Evolutionary conservation across 1,140 invertebrate species (phyloP), one percentile per base, ranked within the genome.

Genomic region (Onthophagus taurus): DNA sequence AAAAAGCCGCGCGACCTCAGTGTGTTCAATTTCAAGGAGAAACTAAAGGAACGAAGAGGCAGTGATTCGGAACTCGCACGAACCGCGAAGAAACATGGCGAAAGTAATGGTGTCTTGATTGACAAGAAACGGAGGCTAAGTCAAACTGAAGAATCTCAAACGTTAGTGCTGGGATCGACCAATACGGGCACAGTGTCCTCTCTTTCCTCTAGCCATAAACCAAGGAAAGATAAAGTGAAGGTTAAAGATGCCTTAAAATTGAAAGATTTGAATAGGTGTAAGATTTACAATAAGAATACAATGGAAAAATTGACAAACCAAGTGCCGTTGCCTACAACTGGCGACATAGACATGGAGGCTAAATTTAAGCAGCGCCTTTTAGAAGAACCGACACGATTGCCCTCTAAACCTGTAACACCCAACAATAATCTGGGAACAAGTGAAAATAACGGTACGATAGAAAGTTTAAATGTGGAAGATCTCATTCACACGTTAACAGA

Each of bases 341-440:
- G 53, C 1, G 60, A 65, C 42, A 55, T 65, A 17, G 67, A 76
- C 11, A 73, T 73, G 26, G 75, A 76, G 53, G 72, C 74, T 9
- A 75, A 76, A 50, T 70, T 76, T n/a, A 78, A 77, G 46, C 74
- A 77, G 48, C 69, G 74, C 33, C 52, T 76, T 11, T 49, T 76
- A 20, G 75, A 79, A 52, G 72, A 69, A 43, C 54, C 61, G 1
- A 53, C 58, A 48, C 57, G 58, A 44, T 50, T 60, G 16, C n/a
- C n/a, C n/a, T n/a, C n/a, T n/a, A n/a, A n/a, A n/a, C n/a, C n/a
- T n/a, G n/a, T n/a, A n/a, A n/a, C n/a, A n/a, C n/a, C n/a, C n/a
- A n/a, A n/a, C n/a, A n/a, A n/a, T n/a, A n/a, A n/a, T n/a, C n/a
- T n/a, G n/a, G n/a, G n/a, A n/a, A n/a, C n/a, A n/a, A n/a, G n/a